Percentiles rank a stretch among this genome's conserved stretches.
These are phyloP conservation scores for Campoplex nolae DNA, from an alignment of 2,888 invertebrate species.

Conservation along the genomic window DNA sequence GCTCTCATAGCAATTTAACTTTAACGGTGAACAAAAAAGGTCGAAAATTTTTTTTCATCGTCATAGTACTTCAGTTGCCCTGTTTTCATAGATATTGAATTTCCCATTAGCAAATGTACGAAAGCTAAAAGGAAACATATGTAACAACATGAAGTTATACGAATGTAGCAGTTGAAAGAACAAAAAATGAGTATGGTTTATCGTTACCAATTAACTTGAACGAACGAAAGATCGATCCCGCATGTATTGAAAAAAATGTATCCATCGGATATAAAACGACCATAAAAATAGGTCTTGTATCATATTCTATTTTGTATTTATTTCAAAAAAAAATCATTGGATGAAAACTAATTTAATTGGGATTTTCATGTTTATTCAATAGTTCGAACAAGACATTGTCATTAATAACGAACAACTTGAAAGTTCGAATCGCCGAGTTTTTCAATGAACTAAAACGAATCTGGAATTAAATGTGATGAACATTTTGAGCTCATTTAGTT, in stretches of 20 bases:
- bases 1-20: no score
- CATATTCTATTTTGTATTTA: no score
- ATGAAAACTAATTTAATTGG: neutral
- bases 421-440: neutral
- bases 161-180: neutral
- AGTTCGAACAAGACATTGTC: neutral
- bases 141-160: neutral
- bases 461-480: no score
- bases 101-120: neutral
- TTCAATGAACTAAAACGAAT: neutral
- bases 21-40: slow-evolving; percentile 1
- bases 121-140: neutral
- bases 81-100: neutral
- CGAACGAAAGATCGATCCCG: neutral
- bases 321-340: no score
- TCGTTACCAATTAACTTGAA: neutral
- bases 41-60: neutral
- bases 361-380: neutral
- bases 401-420: no score
- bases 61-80: neutral
- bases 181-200: neutral
- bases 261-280: neutral
- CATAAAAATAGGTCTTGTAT: no score
- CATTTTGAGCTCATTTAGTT: no score
- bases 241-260: neutral